Percentiles rank a stretch among this genome's conserved stretches.
Conservation (phyloP, 2,888 invertebrate species). For the Heteromurus nitidus region DNA sequence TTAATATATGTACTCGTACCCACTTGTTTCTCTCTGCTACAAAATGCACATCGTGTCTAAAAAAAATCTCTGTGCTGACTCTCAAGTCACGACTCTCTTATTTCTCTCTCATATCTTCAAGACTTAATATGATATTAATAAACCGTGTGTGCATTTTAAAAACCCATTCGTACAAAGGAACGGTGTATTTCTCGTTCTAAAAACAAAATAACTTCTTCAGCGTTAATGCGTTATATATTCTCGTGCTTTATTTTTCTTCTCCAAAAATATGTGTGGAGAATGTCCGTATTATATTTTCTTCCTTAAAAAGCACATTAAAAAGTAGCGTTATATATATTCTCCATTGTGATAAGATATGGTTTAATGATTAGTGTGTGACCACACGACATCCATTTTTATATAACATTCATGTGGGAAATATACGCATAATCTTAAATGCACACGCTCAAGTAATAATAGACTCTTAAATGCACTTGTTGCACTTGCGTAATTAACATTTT, state of each 20-base stretch:
- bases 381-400: slow-evolving; percentile 13
- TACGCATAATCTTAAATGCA: too few relatives aligned
- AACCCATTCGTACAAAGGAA: too few relatives aligned
- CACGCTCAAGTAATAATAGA: too few relatives aligned
- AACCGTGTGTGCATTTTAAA: too few relatives aligned
- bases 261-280: background rate
- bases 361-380: slow-evolving; percentile 7
- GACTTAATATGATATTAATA: too few relatives aligned
- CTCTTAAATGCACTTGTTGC: too few relatives aligned
- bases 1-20: background rate
- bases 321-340: background rate
- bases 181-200: background rate
- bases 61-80: too few relatives aligned
- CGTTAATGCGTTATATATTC: background rate
- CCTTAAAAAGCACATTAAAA: background rate
- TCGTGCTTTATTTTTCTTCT: background rate
- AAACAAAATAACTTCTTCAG: background rate
- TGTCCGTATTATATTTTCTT: background rate
- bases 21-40: background rate
- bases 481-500: too few relatives aligned
- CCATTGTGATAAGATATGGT: background rate
- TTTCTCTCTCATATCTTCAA: too few relatives aligned
- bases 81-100: background rate
- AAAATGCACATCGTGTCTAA: too few relatives aligned
- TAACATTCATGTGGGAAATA: too few relatives aligned